Conservation (phyloP, 2,113 vertebrate species). For the Bos indicus region DNA sequence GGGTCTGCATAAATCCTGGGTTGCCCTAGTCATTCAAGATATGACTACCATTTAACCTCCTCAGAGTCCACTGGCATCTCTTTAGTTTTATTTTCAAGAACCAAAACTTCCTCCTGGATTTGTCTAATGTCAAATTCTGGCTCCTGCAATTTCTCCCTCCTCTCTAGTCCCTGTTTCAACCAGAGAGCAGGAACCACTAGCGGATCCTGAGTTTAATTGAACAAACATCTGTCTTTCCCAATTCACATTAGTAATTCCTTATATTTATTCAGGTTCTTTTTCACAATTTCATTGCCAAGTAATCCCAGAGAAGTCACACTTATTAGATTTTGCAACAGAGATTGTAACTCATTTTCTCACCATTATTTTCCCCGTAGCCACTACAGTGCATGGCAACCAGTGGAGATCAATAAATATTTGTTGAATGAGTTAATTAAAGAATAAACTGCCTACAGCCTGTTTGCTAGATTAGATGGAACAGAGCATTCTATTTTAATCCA, state of each 20-base stretch:
- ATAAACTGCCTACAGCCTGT: not conserved
- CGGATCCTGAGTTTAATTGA: not conserved
- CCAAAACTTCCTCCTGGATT: not conserved
- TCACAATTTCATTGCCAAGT: constrained; percentile 2
- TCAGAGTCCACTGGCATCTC: not conserved
- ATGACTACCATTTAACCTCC: not conserved
- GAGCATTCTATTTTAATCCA: not conserved
- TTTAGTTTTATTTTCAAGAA: not conserved
- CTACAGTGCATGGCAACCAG: not conserved
- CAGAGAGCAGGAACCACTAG: not conserved
- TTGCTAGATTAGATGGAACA: not conserved
- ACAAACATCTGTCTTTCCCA: constrained; percentile 23
- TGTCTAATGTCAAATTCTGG: not conserved
- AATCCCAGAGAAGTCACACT: not conserved
- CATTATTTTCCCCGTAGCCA: not conserved
- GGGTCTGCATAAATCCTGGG: not conserved
- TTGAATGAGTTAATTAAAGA: constrained; percentile 7
- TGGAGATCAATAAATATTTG: not conserved
- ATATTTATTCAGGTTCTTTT: constrained; percentile 13
- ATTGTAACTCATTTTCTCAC: not conserved
- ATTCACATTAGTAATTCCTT: not conserved
- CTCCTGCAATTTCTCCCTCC: not conserved
- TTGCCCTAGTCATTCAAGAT: not conserved
- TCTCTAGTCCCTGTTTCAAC: not conserved
- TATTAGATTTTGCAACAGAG: not conserved